A percentile compares a stretch with the other conserved stretches of the same genome.
Conservation (phyloP, 1,140 invertebrate genomes). For the Brachionus rubens region DNA sequence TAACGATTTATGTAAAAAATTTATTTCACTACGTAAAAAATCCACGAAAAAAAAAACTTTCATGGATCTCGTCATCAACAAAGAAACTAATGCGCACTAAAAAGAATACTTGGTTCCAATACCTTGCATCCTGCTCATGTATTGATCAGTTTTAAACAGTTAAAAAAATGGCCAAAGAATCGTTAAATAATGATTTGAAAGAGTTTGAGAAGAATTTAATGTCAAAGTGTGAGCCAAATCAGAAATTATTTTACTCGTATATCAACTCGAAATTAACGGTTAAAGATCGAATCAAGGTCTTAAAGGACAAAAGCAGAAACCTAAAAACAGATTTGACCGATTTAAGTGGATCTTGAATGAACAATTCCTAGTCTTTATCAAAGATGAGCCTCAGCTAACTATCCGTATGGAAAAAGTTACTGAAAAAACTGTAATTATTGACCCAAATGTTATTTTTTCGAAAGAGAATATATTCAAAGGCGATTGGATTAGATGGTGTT, state of each 20-base stretch:
- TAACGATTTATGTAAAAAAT: no score
- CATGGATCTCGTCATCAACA: no score
- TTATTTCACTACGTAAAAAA: no score
- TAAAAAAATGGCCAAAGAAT: neutral
- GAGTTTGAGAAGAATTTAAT: neutral
- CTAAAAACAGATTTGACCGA: neutral
- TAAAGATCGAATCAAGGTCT: neutral
- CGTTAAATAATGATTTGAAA: neutral
- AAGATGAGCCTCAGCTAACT: neutral
- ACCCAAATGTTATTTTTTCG: neutral
- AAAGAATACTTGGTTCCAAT: no score
- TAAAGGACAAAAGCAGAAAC: neutral
- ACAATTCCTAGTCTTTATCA: neutral
- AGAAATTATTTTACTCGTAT: neutral
- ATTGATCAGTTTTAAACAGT: neutral
- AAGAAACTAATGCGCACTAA: no score
- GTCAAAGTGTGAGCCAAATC: neutral
- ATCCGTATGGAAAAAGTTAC: neutral
- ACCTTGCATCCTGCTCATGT: no score
- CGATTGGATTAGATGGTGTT: conserved; percentile 2
- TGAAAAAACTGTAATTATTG: neutral
- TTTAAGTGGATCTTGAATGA: no score
- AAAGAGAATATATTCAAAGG: neutral
- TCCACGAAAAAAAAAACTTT: no score
- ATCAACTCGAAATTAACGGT: conserved; percentile 5